Evolutionary conservation across 2,797 vertebrate species (phyloP), one percentile per base, ranked within the genome.

Genomic region (Remorina albescens): DNA sequence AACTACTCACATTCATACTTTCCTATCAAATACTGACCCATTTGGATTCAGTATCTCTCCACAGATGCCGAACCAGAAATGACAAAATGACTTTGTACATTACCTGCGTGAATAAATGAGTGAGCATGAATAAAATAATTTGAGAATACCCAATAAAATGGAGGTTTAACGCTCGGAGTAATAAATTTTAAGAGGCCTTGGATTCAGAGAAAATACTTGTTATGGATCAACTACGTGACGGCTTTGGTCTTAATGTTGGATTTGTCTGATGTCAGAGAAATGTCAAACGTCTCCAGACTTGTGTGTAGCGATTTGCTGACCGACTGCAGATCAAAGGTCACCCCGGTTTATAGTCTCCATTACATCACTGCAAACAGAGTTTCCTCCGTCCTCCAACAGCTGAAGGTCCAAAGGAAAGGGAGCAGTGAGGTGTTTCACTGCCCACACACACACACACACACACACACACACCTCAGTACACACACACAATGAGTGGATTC

Each of bases 361-460:
- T 76, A 82, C 64, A 64, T 85, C 58, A 39, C 3, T 5, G 42
- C 34, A 55, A 67, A 62, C 41, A 70, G 23, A 51, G 32, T n/a
- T n/a, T n/a, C n/a, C n/a, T 11, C 19, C 15, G 4, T 53, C 72
- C 58, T 81, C 25, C 13, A 7, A 50, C 66, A 62, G 82, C 68
- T 44, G 62, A 37, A 74, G 67, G 32, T 37, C 71, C 61, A 67
- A 59, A 86, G 76, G 64, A 81, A 84, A 86, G 82, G 60, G 85
- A 80, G 86, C 89, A 91, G 79, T 86, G 86, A 86, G 79, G 88
- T 91, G 89, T 93, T 78, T 90, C 90, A 21, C 23, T 5, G 13
- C 12, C 4, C 6, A 12, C 36, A 5, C 62, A 47, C 65, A 50
- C 55, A 42, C 55, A 34, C 42, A 47, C 50, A 28, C 68, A 50